Evolutionary conservation across 1,140 invertebrate species (phyloP), one percentile per base, ranked within the genome.

Genomic region (Ceratoteleas bidentatus): DNA sequence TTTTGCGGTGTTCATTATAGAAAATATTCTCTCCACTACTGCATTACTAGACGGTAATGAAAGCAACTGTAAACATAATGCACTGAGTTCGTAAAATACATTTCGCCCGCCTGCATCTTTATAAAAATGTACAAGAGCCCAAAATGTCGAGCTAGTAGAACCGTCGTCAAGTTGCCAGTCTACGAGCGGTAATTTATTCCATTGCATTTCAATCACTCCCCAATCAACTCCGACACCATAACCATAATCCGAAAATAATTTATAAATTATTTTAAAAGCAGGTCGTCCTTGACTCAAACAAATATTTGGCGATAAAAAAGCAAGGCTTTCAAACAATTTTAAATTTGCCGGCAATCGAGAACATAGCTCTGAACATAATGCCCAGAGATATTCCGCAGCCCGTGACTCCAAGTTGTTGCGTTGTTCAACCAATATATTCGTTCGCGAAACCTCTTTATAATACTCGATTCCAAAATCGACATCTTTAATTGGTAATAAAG

Each of bases 391-490:
- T 2, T 34, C 13, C 15, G 10, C 49, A 15, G 60, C 60, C 10
- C 60, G 60, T 11, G 11, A 47, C 50, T 49, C 45, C 11, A 62
- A 24, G 14, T 15, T 50, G 10, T 62, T 34, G 10, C 15, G 15
- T 64, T 53, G n/a, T 40, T 64, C 61, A 5, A 0, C 6, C 1
- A 47, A 11, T 16, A 64, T 64, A 11, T 52, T 50, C 2, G n/a
- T 24, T 38, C 38, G 54, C 72, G 3, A 15, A 10, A 47, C 11
- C 9, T 66, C 72, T 52, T 69, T 54, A 40, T 72, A 58, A 34
- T 73, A 85, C 9, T 82, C 72, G 6, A 73, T 56, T 4, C 80
- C 73, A 47, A 40, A 85, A 62, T 85, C 72, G 7, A 65, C 40
- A 58, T 82, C 43, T 3, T 32, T 11, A 10, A 70, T n/a, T 9